Conservation (phyloP, 2,888 invertebrate genomes). For the Melitaea athalia region DNA sequence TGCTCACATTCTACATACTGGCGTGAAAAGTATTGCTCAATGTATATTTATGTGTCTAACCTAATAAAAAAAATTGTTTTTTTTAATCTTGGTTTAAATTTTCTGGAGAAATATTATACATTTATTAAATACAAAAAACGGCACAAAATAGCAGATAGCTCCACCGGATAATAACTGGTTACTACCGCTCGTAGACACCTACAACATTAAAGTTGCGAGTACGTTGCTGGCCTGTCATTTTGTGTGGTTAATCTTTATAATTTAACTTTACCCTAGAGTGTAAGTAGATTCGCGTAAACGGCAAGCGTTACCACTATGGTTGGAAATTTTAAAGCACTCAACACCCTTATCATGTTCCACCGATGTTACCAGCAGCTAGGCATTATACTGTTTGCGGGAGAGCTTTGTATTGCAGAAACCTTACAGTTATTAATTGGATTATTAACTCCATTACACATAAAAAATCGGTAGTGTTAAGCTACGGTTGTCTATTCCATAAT, state of each 20-base stretch:
- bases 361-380: constrained; percentile 23
- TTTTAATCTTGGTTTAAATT: too few species aligned
- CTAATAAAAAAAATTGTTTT: too few species aligned
- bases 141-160: too few species aligned
- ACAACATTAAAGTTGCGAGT: too few species aligned
- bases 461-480: not conserved
- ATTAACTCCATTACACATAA: not conserved
- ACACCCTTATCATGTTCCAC: constrained; percentile 15
- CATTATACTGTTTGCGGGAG: constrained; percentile 13
- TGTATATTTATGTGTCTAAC: not conserved
- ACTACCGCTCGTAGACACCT: too few species aligned
- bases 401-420: constrained; percentile 4
- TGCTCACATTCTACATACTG: not conserved
- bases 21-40: not conserved
- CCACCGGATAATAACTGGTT: too few species aligned
- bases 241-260: not conserved
- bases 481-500: not conserved
- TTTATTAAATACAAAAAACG: not conserved
- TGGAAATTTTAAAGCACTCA: constrained; percentile 19
- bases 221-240: not conserved
- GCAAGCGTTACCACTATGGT: not conserved
- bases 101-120: not conserved
- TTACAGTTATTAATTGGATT: not conserved
- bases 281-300: not conserved
- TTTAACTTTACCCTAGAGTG: not conserved